Conservation (phyloP, 2,888 invertebrate species). For the Rhingia campestris region DNA sequence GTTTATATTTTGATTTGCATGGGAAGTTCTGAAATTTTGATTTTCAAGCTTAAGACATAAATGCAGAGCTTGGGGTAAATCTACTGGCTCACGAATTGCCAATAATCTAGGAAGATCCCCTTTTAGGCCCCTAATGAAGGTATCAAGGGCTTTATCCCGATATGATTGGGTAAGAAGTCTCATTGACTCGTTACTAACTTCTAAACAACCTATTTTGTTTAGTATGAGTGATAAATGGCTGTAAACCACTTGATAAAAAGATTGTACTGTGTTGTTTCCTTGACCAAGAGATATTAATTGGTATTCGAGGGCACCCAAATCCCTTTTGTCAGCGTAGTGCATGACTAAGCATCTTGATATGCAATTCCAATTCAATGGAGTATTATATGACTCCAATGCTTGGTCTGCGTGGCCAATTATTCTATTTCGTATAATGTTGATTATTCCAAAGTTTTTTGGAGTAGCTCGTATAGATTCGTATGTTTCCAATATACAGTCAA, state of each 20-base stretch:
- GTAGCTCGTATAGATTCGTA: conserved; percentile 37
- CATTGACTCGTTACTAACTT: conserved; percentile 8
- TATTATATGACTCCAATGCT: conserved; percentile 50
- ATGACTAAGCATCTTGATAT: conserved; percentile 31
- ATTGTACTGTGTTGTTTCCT: conserved; percentile 4
- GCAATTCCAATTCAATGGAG: conserved; percentile 41
- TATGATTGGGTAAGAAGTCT: conserved; percentile 19
- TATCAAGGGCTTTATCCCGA: conserved; percentile 29
- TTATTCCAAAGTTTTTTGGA: conserved; percentile 41
- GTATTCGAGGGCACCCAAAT: conserved; percentile 29
- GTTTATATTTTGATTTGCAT: background rate
- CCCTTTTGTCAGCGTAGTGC: conserved; percentile 41
- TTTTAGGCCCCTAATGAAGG: conserved; percentile 35
- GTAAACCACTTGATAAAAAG: conserved; percentile 33
- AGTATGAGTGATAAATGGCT: conserved; percentile 25
- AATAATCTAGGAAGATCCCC: conserved; percentile 28
- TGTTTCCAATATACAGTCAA: conserved; percentile 28
- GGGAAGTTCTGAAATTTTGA: background rate
- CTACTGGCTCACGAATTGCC: conserved; percentile 14
- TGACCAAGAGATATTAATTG: conserved; percentile 17
- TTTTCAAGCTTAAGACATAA: conserved; percentile 15
- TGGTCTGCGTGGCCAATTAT: conserved; percentile 38
- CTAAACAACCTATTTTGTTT: conserved; percentile 14
- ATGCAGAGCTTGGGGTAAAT: conserved; percentile 28
- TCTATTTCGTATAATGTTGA: conserved; percentile 44